phyloP scores from a whole-genome alignment of 1,140 invertebrate species.

The Coelopa frigida region DNA sequence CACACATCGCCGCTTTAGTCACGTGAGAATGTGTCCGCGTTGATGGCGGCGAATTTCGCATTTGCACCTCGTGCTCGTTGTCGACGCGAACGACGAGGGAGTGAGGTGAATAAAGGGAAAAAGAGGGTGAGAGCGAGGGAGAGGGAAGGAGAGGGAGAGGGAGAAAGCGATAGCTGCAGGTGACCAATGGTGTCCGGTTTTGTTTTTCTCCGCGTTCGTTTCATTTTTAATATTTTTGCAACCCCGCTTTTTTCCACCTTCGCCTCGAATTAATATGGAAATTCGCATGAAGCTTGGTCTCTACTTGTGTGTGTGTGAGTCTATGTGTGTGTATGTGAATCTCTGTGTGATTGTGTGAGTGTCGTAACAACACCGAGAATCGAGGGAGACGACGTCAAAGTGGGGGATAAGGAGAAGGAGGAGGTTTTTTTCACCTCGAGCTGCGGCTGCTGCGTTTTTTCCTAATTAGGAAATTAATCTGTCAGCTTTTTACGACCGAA shows the following conservation, averaged over 20 bases:
- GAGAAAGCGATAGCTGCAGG: neutral
- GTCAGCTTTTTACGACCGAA: slow-evolving; percentile 10
- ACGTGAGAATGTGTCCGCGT: too few species aligned
- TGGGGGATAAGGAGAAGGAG: too few species aligned
- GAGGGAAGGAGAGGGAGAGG: neutral
- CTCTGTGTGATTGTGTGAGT: too few species aligned
- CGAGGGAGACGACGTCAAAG: too few species aligned
- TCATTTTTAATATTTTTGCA: neutral
- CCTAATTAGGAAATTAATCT: slow-evolving; percentile 11
- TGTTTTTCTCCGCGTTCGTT: neutral
- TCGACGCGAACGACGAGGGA: too few species aligned
- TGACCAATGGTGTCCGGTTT: slow-evolving; percentile 1
- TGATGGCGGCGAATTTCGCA: too few species aligned
- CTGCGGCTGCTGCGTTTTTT: neutral
- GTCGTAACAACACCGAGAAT: too few species aligned
- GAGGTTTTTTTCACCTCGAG: neutral
- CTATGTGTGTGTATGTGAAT: slow-evolving; percentile 1
- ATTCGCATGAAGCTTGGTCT: too few species aligned
- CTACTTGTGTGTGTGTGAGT: neutral
- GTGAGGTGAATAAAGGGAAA: neutral
- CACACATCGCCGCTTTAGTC: too few species aligned
- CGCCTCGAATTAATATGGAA: too few species aligned
- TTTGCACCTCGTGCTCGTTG: too few species aligned
- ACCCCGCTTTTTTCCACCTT: slow-evolving; percentile 8
- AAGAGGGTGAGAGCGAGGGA: neutral